A percentile compares a stretch with the other conserved stretches of the same genome.
phyloP scores from a whole-genome alignment of 2,888 invertebrate genomes.

The Drosophila bunnanda region DNA sequence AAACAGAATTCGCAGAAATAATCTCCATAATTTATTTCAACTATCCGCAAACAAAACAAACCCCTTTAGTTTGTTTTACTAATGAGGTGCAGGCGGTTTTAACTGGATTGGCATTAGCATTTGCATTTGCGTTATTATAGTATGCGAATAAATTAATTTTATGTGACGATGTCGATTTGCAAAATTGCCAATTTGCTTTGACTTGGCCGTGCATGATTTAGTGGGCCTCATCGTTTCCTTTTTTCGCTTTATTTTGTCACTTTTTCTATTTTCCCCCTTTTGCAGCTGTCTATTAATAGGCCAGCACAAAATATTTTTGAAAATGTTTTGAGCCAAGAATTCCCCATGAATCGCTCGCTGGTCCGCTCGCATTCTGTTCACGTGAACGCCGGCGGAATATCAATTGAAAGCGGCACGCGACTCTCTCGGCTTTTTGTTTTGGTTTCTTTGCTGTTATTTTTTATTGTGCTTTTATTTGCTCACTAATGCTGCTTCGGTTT shows the following conservation, averaged over 20 bases:
- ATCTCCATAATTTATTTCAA: conserved; percentile 61
- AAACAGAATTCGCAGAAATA: conserved; percentile 55
- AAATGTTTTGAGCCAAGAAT: conserved; percentile 35
- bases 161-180: conserved; percentile 36
- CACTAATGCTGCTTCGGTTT: conserved; percentile 4
- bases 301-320: conserved; percentile 19
- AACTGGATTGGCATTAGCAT: conserved; percentile 61
- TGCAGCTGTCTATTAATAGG: conserved; percentile 33
- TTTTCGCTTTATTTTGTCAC: conserved; percentile 1
- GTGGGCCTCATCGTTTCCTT: conserved; percentile 43
- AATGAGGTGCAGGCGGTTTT: conserved; percentile 70
- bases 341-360: conserved; percentile 36
- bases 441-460: conserved; percentile 13
- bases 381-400: conserved; percentile 43
- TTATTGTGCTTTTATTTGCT: conserved; percentile 27
- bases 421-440: conserved; percentile 33
- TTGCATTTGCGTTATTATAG: conserved; percentile 18
- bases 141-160: conserved; percentile 29
- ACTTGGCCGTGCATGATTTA: conserved; percentile 50
- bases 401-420: conserved; percentile 48
- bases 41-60: conserved; percentile 36
- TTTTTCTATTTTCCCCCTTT: neutral
- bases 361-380: conserved; percentile 33
- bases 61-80: conserved; percentile 63
- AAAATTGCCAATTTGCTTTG: conserved; percentile 42